phyloP scores from a whole-genome alignment of 2,888 invertebrate genomes.

The Melinopterus prodromus region DNA sequence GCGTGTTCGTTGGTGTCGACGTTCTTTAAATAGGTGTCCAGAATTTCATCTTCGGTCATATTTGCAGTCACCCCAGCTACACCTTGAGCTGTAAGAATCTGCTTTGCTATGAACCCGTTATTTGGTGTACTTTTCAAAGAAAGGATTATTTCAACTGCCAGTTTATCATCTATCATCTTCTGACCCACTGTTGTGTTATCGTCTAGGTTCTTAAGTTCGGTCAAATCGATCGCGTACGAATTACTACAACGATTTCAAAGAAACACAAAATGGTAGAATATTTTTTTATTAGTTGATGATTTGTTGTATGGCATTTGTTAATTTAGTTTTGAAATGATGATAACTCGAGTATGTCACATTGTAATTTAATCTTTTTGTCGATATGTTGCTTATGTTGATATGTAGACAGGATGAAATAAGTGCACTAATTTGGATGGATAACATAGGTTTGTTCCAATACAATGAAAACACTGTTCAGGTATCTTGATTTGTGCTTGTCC shows the following conservation, averaged over 20 bases:
- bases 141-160: conserved; percentile 32
- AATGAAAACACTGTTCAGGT: too few relatives aligned
- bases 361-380: too few relatives aligned
- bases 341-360: too few relatives aligned
- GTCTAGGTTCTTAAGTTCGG: neutral
- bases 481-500: too few relatives aligned
- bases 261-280: neutral
- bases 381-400: too few relatives aligned
- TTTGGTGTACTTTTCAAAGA: neutral
- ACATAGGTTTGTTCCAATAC: too few relatives aligned
- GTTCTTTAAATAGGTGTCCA: conserved; percentile 28
- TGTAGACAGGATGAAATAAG: too few relatives aligned
- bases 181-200: neutral
- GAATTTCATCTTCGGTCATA: conserved; percentile 29
- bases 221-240: conserved; percentile 12
- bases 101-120: conserved; percentile 22
- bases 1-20: conserved; percentile 1
- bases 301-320: too few relatives aligned
- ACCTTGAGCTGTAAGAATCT: conserved; percentile 35
- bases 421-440: too few relatives aligned
- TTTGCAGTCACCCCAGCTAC: conserved; percentile 23
- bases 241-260: neutral
- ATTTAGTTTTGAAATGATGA: too few relatives aligned
- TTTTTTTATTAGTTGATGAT: too few relatives aligned
- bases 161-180: neutral